Percentiles rank a stretch among this genome's conserved stretches.
phyloP scores from a whole-genome alignment of 2,888 invertebrate genomes.

The Aromia moschata region DNA sequence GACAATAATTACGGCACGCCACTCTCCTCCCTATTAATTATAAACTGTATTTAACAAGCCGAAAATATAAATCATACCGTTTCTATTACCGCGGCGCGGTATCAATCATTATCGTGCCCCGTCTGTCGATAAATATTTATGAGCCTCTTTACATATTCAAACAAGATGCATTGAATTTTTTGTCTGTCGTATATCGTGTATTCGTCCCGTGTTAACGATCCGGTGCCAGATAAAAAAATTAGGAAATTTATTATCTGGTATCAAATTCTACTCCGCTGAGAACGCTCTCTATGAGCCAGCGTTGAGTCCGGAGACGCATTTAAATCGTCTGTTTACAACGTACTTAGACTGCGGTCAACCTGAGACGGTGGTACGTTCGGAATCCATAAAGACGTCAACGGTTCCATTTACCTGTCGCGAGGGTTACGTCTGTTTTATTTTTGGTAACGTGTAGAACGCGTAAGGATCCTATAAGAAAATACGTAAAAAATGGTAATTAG shows the following conservation, averaged over 20 bases:
- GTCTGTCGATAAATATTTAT: constrained; percentile 15
- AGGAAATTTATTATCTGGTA: constrained; percentile 8
- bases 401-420: not conserved
- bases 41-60: not conserved
- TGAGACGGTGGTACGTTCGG: not conserved
- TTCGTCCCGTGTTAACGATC: constrained; percentile 3
- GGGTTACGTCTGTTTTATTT: too few relatives aligned
- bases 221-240: constrained; percentile 9
- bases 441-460: too few relatives aligned
- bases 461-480: too few relatives aligned
- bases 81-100: not conserved
- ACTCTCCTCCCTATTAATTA: not conserved
- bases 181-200: constrained; percentile 2
- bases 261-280: not conserved
- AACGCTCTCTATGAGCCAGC: not conserved
- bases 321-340: not conserved
- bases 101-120: constrained; percentile 9
- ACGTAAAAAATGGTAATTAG: too few relatives aligned
- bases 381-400: not conserved
- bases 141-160: constrained; percentile 8
- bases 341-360: not conserved
- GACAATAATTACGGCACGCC: not conserved
- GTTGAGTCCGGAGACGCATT: not conserved
- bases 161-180: constrained; percentile 11
- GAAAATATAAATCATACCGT: constrained; percentile 1